Evolutionary conservation across 2,888 invertebrate genomes (phyloP), one percentile per base, ranked within the genome.

Genomic region (Suillia variegata): DNA sequence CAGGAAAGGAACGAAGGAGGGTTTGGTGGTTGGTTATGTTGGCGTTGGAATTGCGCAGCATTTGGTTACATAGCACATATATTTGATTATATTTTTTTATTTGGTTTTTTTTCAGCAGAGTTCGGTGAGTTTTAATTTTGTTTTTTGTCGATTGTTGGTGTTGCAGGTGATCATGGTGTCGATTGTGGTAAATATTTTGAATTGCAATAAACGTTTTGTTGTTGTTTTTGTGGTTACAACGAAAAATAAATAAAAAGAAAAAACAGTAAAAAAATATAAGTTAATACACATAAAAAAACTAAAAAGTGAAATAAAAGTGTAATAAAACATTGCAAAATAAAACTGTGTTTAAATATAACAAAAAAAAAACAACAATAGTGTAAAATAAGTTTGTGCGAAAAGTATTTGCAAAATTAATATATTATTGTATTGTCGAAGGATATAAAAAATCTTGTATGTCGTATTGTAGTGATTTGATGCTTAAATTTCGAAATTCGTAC

Each of bases 111-210:
- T 38, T 26, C 26, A 26, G 10, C 26, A 26, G 5, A 10, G 5
- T 5, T 5, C 26, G n/a, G 38, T 31, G 13, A 38, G 15, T 38
- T 38, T 38, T 38, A 3, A n/a, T 38, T 38, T 20, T 54, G 50
- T 12, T 51, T 58, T 54, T 59, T 58, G 61, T 59, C 58, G 62
- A 58, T 62, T 61, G 60, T 61, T 64, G 62, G 54, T 50, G 55
- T 52, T 50, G 31, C 57, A 56, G 53, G 67, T 70, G 67, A 20
- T 18, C 53, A 66, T 70, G 67, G 13, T 18, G 4, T 17, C 18
- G 17, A 45, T 45, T 45, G 45, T 18, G 18, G 34, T 52, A 18
- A 33, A 18, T 13, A n/a, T 15, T n/a, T 53, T 34, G 38, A 34
- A 38, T 53, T 53, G 13, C 5, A 8, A 26, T 17, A 6, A 17